A percentile compares a stretch with the other conserved stretches of the same genome.
These are phyloP conservation scores for human DNA, from an alignment of 2,113 vertebrate genomes.

Conservation along the genomic window GRCh38 chr3:37685001-37685500, in stretches of 20 bases:
- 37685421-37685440: background rate
- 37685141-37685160: background rate
- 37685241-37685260: background rate
- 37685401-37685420: background rate
- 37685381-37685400: background rate
- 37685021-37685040: background rate
- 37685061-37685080: background rate
- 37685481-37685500: background rate
- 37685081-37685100: background rate
- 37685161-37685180: background rate
- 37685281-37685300: background rate
- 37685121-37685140: background rate
- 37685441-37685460: background rate
- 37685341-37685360: background rate
- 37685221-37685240: background rate
- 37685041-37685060: background rate
- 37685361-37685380: background rate
- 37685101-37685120: background rate
- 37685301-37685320: background rate
- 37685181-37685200: background rate
- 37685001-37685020: rapidly evolving
- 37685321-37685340: background rate
- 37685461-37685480: background rate
- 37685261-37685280: background rate
- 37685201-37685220: background rate